Evolutionary conservation across 2,797 vertebrate genomes (phyloP).

Genomic region (Neoniphon sammara): DNA sequence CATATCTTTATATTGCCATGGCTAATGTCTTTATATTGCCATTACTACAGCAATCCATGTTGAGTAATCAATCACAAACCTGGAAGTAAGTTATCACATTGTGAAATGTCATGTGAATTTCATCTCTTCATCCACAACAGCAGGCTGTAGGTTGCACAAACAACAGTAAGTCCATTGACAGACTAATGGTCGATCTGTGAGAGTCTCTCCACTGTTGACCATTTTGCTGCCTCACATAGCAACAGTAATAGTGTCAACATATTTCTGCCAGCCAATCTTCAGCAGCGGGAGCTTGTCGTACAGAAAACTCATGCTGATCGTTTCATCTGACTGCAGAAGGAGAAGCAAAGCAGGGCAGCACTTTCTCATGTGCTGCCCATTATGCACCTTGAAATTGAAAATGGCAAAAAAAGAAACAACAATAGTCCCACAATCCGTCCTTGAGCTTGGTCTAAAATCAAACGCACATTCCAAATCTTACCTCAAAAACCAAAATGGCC

Average conservation of each 20-base stretch:
- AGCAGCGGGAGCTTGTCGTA: background rate
- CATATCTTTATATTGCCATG: no score
- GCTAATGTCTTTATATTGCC: no score
- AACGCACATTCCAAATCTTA: background rate
- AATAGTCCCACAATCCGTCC: background rate
- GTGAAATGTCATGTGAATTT: background rate
- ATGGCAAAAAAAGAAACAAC: background rate
- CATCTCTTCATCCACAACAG: conserved; percentile 4
- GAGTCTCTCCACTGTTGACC: conserved; percentile 18
- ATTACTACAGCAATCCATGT: background rate
- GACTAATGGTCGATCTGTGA: conserved; percentile 18
- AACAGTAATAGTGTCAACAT: conserved; percentile 25
- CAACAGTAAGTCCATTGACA: conserved; percentile 11
- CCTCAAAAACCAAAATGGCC: background rate
- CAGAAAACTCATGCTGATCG: conserved; percentile 15
- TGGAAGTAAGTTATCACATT: background rate
- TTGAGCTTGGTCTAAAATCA: background rate
- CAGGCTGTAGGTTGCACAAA: background rate
- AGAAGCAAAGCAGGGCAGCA: background rate
- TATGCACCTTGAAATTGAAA: conserved; percentile 7
- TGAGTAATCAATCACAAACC: background rate
- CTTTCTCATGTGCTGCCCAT: background rate
- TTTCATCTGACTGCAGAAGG: conserved; percentile 26
- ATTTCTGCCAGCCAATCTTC: conserved; percentile 27
- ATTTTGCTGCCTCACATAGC: conserved; percentile 29